Percentiles rank a stretch among this genome's conserved stretches.
phyloP scores from a whole-genome alignment of 2,888 invertebrate species.

The Caenorhabditis angaria region DNA sequence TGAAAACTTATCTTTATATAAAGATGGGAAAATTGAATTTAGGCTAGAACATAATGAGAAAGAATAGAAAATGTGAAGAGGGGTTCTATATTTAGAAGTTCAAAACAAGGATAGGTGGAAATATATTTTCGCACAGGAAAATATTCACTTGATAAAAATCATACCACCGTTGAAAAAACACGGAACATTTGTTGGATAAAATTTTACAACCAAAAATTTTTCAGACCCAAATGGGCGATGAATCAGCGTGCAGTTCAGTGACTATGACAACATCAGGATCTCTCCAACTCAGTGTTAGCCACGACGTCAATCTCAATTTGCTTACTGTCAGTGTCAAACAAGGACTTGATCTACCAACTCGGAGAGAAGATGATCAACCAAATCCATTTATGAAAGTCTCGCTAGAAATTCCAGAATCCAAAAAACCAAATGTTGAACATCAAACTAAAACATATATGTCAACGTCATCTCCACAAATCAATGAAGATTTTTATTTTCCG shows the following conservation, averaged over 20 bases:
- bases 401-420: conserved; percentile 41
- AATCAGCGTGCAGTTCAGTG: conserved; percentile 47
- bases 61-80: too few species aligned
- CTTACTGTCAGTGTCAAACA: conserved; percentile 79
- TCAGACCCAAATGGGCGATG: conserved; percentile 40
- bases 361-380: conserved; percentile 54
- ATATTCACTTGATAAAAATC: too few species aligned
- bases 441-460: conserved; percentile 61
- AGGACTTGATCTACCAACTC: conserved; percentile 75
- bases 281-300: conserved; percentile 78
- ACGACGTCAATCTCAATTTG: conserved; percentile 78
- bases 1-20: too few species aligned
- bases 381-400: conserved; percentile 41
- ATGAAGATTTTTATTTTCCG: conserved; percentile 71
- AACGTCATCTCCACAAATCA: conserved; percentile 63
- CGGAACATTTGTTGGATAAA: too few species aligned
- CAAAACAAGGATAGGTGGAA: background rate
- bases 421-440: conserved; percentile 61
- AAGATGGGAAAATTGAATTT: too few species aligned
- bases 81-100: too few species aligned
- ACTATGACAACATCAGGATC: conserved; percentile 75
- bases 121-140: background rate
- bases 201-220: too few species aligned
- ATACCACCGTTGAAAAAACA: too few species aligned
- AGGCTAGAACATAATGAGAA: too few species aligned